Evolutionary conservation across 2,888 invertebrate genomes (phyloP), one percentile per base, ranked within the genome.

Genomic region (Salticus scenicus): DNA sequence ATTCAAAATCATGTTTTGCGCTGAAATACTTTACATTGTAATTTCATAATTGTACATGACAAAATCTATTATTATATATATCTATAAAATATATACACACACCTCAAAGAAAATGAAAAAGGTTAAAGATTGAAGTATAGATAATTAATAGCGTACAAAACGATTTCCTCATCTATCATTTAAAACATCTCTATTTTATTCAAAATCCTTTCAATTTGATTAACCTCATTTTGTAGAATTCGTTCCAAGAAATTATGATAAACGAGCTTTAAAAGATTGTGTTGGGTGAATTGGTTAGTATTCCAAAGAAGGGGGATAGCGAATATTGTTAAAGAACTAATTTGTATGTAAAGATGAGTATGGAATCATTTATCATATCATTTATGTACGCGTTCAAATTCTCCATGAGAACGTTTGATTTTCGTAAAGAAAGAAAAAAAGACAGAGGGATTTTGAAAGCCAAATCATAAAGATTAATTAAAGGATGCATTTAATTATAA

Each of bases 401-500:
- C 4, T 17, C 1, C 1, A 7, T 47, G 10, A 47, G 2, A 2
- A 17, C 1, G 17, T 17, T 17, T 47, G 42, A 17, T 17, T 47
- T 2, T 17, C 17, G 51, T 64, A 33, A 31, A 69, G n/a, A 64
- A 64, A 33, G 33, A 69, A 33, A 7, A 24, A 31, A 30, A 7
- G n/a, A 30, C 20, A 31, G 28, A 41, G 47, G 17, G 30, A 20
- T n/a, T 70, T 78, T 67, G 47, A 33, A 72, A 80, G 51, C 74
- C 71, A 73, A 80, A 76, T 82, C 74, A 82, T 69, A 27, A 47
- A 42, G 64, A 63, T 75, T 82, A 82, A 82, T 82, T 82, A 82
- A 82, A 82, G 75, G 75, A 70, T 82, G 64, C 71, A 71, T 82
- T 82, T 82, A 82, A 82, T 82, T 82, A 82, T 70, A 74, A 74